Conservation (phyloP, 2,797 vertebrate genomes). For the Sternarchorhynchus goeldii region DNA sequence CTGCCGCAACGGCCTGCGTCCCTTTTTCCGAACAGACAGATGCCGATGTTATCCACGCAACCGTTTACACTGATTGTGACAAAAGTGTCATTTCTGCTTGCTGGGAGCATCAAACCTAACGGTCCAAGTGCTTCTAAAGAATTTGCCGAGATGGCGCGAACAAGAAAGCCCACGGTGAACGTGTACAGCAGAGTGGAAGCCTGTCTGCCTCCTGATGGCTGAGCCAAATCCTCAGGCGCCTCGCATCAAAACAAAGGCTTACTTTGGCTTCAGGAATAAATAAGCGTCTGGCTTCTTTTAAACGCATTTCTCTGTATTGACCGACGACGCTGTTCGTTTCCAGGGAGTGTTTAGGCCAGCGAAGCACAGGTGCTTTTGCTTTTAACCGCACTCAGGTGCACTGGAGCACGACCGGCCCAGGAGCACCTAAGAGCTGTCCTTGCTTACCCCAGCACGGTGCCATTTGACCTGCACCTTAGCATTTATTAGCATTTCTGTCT, state of each 20-base stretch:
- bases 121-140: background rate
- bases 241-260: conserved; percentile 9
- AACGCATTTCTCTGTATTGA: conserved; percentile 3
- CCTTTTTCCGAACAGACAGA: background rate
- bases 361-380: conserved; percentile 30
- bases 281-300: conserved; percentile 4
- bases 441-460: conserved; percentile 40
- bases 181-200: background rate
- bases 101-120: background rate
- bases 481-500: conserved; percentile 51
- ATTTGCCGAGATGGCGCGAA: background rate
- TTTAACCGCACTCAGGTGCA: conserved; percentile 29
- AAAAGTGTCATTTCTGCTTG: background rate
- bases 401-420: conserved; percentile 9
- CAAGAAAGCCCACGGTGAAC: background rate
- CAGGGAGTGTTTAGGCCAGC: background rate
- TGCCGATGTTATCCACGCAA: background rate
- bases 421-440: conserved; percentile 15
- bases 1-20: no score
- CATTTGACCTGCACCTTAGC: conserved; percentile 36
- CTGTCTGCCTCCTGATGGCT: background rate
- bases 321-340: background rate
- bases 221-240: background rate
- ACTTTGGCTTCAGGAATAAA: background rate
- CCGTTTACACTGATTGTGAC: background rate